Base-by-base conservation (phyloP, 2,888 invertebrate genomes). In the Drosophila ustulata region DNA sequence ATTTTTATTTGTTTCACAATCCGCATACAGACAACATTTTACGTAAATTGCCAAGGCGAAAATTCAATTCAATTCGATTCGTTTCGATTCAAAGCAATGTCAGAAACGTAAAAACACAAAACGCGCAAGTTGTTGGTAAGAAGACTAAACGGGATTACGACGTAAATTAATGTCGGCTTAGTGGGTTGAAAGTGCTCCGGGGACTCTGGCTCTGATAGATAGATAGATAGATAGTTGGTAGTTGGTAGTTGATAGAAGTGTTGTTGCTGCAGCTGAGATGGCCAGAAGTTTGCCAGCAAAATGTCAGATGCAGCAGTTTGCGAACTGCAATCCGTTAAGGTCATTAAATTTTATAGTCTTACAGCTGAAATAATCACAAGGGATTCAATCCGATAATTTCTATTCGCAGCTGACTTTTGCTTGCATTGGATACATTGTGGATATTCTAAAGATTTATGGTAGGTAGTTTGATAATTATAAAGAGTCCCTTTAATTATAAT, bases 161-260 rank as follows among this genome's bases (percentile, higher is more conserved):
- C 23, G 30, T 53, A 62, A 71, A 55, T 70, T 55, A 50, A 62
- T 70, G 71, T 55, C 71, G 50, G 63, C 71, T 70, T 70, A 34
- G 62, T 8, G 53, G 34, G n/a, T 9, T 9, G 34, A 39, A 39
- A 39, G 13, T 39, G 13, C 39, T 39, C 4, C 6, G 0, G 13
- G 13, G 13, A n/a, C 1, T 18, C 3, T n/a, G 4, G 6, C 37
- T 3, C 39, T 13, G 39, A 39, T 39, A 18, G 39, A 41, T 41
- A 41, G 39, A 18, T 18, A 18, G 18, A 18, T 18, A 18, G 18
- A 18, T n/a, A 37, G n/a, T 37, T 37, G 5, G 18, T 6, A 39
- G 4, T 39, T 18, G 18, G 18, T 6, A 39, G 4, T 39, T 18
- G 18, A 18, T 18, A 18, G 18, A 18, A 18, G 18, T 18, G 18